These are phyloP conservation scores for Melitaea cinxia DNA, from an alignment of 1,140 invertebrate species.

Conservation along the genomic window DNA sequence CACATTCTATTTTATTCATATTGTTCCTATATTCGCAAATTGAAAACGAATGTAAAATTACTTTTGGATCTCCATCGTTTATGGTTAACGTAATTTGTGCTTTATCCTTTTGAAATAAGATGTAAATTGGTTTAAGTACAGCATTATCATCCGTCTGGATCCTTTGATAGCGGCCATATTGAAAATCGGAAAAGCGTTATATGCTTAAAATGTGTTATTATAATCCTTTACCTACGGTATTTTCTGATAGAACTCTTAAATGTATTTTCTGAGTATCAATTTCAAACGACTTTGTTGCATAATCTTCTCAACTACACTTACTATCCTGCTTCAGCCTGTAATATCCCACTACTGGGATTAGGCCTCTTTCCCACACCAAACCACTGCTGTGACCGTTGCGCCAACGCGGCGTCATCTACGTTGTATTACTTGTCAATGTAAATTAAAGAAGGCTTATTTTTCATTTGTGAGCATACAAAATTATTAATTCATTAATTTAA, in stretches of 20 bases:
- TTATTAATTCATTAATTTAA: too few relatives aligned
- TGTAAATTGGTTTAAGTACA: constrained; percentile 5
- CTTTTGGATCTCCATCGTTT: constrained; percentile 5
- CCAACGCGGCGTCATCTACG: too few relatives aligned
- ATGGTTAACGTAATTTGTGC: not conserved
- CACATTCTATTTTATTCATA: constrained; percentile 12
- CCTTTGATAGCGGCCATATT: constrained; percentile 19
- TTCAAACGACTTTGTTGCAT: too few relatives aligned
- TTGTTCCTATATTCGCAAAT: constrained; percentile 22
- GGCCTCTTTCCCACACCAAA: too few relatives aligned
- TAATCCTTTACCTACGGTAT: constrained; percentile 14
- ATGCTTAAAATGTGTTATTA: constrained; percentile 17
- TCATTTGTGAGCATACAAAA: too few relatives aligned
- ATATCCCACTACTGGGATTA: too few relatives aligned
- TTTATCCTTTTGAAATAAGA: not conserved
- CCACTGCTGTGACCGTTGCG: too few relatives aligned
- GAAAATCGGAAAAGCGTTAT: constrained; percentile 16
- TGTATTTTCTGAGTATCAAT: not conserved
- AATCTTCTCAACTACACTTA: too few relatives aligned
- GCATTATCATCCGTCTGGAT: not conserved
- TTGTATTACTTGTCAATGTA: too few relatives aligned
- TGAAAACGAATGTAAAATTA: constrained; percentile 23
- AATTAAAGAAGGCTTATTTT: too few relatives aligned
- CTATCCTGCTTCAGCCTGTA: too few relatives aligned
- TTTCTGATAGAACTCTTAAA: constrained; percentile 1